Percentiles rank a stretch among this genome's conserved stretches.
Conservation (phyloP, 1,140 invertebrate genomes). For the Drosophila albomicans region DNA sequence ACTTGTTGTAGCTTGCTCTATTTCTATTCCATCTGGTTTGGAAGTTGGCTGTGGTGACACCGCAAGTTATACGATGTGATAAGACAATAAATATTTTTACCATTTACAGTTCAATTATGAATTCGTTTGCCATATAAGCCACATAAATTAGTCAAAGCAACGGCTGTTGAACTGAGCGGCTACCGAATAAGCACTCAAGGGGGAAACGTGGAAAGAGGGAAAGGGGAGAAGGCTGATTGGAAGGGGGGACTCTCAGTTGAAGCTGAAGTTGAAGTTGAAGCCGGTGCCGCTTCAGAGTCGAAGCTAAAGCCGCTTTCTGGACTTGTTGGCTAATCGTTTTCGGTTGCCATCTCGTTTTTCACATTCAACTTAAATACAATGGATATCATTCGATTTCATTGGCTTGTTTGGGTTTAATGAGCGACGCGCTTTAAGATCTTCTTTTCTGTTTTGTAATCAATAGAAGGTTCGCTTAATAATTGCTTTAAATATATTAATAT, state of each 20-base stretch:
- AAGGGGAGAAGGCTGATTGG: too few species aligned
- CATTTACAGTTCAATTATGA: slow-evolving; percentile 74
- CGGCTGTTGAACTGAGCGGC: slow-evolving; percentile 16
- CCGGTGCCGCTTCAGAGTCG: not conserved
- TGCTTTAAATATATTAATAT: not conserved
- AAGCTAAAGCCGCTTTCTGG: slow-evolving; percentile 7
- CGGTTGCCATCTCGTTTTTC: slow-evolving; percentile 9
- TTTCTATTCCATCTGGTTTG: slow-evolving; percentile 37
- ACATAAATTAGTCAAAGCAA: slow-evolving; percentile 59
- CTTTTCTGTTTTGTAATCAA: not conserved
- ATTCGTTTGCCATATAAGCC: slow-evolving; percentile 56
- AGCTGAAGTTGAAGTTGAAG: not conserved
- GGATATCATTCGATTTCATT: slow-evolving; percentile 13
- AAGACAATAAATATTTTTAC: slow-evolving; percentile 82
- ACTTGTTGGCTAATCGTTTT: slow-evolving; percentile 35
- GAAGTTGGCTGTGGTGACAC: slow-evolving; percentile 66
- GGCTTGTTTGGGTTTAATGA: slow-evolving; percentile 1
- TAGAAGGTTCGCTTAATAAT: not conserved
- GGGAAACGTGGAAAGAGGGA: not conserved
- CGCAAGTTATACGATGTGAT: slow-evolving; percentile 80
- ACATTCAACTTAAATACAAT: slow-evolving; percentile 20
- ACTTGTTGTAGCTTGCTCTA: slow-evolving; percentile 12
- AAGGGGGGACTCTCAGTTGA: not conserved
- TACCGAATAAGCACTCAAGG: not conserved
- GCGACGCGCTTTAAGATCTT: not conserved